Evolutionary conservation across 2,113 vertebrate genomes (phyloP).

Genomic region (Taurulus bubalis): DNA sequence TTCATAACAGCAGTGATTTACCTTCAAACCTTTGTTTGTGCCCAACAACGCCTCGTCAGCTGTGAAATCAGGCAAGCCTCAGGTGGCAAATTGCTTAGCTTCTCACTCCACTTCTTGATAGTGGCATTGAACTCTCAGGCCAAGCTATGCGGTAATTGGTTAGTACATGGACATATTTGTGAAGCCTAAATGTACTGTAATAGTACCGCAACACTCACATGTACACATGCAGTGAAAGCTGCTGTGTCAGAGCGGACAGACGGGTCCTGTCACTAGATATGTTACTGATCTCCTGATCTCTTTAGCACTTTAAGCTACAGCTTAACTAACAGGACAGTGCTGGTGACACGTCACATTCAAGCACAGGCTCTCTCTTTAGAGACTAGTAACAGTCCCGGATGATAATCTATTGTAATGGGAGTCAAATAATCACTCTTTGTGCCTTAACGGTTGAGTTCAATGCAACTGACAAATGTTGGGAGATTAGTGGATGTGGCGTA

Average conservation of each 20-base stretch:
- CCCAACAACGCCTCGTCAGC: background rate
- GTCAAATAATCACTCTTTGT: constrained; percentile 25
- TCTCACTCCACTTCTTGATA: background rate
- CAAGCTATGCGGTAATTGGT: background rate
- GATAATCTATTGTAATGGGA: constrained; percentile 30
- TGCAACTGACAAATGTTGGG: background rate
- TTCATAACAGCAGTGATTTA: background rate
- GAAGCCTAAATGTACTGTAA: background rate
- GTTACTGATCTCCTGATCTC: constrained; percentile 75
- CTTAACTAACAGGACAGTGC: constrained; percentile 77
- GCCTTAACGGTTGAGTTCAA: background rate
- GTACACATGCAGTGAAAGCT: constrained; percentile 46
- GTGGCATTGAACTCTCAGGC: constrained; percentile 7
- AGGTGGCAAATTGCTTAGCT: background rate
- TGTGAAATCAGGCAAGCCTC: background rate
- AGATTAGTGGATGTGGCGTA: background rate
- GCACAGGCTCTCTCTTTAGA: constrained; percentile 31
- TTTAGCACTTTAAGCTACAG: constrained; percentile 80
- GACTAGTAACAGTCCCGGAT: constrained; percentile 8
- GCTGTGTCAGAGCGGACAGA: constrained; percentile 58
- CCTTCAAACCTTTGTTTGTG: background rate
- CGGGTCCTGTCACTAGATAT: constrained; percentile 67
- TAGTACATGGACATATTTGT: constrained; percentile 13
- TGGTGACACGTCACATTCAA: constrained; percentile 62
- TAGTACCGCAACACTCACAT: constrained; percentile 1